Evolutionary conservation across 2,113 vertebrate species (phyloP).

Genomic region (Micronisus gabar): DNA sequence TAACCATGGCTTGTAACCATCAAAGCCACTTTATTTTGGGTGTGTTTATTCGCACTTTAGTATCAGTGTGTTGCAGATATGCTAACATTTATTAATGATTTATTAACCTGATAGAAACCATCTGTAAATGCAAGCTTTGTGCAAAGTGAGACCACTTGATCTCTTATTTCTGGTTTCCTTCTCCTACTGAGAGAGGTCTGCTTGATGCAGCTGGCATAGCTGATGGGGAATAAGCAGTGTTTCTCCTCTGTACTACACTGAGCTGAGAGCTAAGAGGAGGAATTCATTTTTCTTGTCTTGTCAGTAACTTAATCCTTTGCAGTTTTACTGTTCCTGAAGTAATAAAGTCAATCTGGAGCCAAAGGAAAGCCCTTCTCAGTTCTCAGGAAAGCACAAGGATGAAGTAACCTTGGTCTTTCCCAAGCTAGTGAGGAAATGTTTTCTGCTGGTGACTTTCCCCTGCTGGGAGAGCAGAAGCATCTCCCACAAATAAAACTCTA

Average conservation of each 20-base stretch:
- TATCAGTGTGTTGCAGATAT: background rate
- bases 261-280: slow-evolving; percentile 5
- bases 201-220: background rate
- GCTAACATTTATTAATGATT: background rate
- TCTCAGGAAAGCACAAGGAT: slow-evolving; percentile 29
- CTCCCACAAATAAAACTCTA: background rate
- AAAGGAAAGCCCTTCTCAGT: slow-evolving; percentile 34
- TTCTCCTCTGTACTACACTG: background rate
- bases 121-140: background rate
- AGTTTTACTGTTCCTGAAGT: slow-evolving; percentile 26
- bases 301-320: slow-evolving; percentile 41
- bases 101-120: background rate
- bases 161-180: background rate
- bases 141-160: background rate
- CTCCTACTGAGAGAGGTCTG: background rate
- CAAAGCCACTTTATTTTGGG: background rate
- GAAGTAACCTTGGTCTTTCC: slow-evolving; percentile 18
- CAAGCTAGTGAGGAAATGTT: background rate
- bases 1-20: background rate
- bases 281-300: slow-evolving; percentile 48
- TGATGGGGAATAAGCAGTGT: background rate
- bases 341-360: background rate
- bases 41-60: background rate
- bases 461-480: background rate
- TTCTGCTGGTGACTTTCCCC: background rate